Evolutionary conservation across 2,797 vertebrate species (phyloP), one percentile per base, ranked within the genome.

Genomic region (Echeneis naucrates): DNA sequence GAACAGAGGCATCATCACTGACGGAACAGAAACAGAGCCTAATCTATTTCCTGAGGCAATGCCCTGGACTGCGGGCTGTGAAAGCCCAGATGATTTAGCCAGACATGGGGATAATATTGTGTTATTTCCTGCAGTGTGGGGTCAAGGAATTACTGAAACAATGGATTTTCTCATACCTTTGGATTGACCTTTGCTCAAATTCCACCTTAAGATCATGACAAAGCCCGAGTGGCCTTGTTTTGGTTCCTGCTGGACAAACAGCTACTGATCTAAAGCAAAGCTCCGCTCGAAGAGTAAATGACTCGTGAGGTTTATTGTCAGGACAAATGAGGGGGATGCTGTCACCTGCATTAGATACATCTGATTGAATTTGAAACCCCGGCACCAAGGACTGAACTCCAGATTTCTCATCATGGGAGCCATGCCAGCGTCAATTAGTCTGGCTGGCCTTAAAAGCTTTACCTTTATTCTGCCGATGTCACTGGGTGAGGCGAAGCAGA

Each of bases 391-490:
- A 88, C 70, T 80, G 78, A 80, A 66, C 57, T 72, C 57, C 77
- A 80, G 37, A 87, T 51, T 66, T 74, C 71, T 86, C 81, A 75
- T 83, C 56, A 56, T 27, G 59, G 80, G 80, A 77, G 50, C 45
- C 11, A 26, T n/a, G 84, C 78, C 87, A 80, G 68, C 75, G 81
- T 78, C 60, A 75, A 81, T 90, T 84, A 80, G 80, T 85, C 80
- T 78, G 78, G 44, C 80, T 69, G 72, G 74, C 56, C 44, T 81
- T 78, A 73, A 90, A 83, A 87, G 64, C 69, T 68, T 68, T 52
- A 48, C 42, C 72, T 80, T 78, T 81, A 71, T 85, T 78, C 50
- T 45, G 47, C 61, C 80, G 64, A 42, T 75, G 75, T 72, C 79
- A 72, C 52, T 1, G 9, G 59, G 67, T 37, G 67, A 58, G 40